Conservation (phyloP, 2,113 vertebrate genomes). For the Malurus elegans region DNA sequence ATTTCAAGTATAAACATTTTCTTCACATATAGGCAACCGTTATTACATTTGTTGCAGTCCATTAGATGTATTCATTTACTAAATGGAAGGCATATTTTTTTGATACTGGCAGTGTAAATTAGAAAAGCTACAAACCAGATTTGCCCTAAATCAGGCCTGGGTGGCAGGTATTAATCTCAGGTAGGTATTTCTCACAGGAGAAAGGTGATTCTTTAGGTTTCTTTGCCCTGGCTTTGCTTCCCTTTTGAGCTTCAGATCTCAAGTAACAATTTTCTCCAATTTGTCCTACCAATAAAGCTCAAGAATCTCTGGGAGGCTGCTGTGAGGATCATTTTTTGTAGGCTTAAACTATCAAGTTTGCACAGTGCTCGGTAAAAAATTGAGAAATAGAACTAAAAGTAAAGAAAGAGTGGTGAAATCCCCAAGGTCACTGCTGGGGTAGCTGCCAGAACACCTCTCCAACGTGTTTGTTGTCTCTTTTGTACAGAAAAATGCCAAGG, state of each 20-base stretch:
- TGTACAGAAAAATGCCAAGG: slow-evolving; percentile 83
- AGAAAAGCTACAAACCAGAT: background rate
- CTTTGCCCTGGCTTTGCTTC: background rate
- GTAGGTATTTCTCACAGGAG: background rate
- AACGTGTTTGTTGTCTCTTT: background rate
- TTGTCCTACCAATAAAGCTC: background rate
- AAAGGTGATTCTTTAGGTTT: background rate
- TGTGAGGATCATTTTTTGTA: rapidly evolving
- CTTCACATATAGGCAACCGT: rapidly evolving
- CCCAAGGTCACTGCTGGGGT: background rate
- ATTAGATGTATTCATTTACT: background rate
- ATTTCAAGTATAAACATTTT: background rate
- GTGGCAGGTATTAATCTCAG: background rate
- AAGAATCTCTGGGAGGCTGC: background rate
- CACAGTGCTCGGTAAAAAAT: background rate
- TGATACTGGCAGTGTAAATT: background rate
- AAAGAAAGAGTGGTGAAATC: background rate
- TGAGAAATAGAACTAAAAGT: background rate
- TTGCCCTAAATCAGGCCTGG: background rate
- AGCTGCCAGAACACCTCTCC: background rate
- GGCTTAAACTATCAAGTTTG: background rate
- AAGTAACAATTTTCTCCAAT: background rate
- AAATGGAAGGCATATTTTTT: background rate
- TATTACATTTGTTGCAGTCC: background rate
- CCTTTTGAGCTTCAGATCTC: background rate